A percentile compares a stretch with the other conserved stretches of the same genome.
phyloP scores from a whole-genome alignment of 2,888 invertebrate species.

The Sycophila texana region DNA sequence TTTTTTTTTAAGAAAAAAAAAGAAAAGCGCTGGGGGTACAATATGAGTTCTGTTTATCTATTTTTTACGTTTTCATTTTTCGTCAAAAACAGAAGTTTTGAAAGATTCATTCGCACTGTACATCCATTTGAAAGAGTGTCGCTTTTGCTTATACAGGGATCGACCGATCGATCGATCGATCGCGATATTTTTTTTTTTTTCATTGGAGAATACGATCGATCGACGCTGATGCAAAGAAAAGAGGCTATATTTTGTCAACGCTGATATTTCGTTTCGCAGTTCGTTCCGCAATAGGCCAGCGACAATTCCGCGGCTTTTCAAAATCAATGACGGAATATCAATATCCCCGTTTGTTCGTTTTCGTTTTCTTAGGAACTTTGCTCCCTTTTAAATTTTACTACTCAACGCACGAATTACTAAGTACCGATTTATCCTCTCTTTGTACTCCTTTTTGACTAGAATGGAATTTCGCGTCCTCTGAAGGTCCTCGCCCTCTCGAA shows the following conservation, averaged over 20 bases:
- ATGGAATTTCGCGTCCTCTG: conserved; percentile 67
- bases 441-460: conserved; percentile 75
- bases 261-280: conserved; percentile 66
- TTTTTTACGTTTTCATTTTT: background rate
- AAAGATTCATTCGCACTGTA: conserved; percentile 75
- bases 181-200: conserved; percentile 30
- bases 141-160: conserved; percentile 69
- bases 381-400: too few species aligned
- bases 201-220: conserved; percentile 62
- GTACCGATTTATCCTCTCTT: conserved; percentile 72
- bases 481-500: background rate
- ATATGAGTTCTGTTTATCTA: conserved; percentile 29
- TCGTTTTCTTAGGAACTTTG: conserved; percentile 30
- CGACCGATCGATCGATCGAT: conserved; percentile 62
- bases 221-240: conserved; percentile 73
- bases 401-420: conserved; percentile 64
- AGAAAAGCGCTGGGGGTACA: conserved; percentile 49
- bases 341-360: background rate
- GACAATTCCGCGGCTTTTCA: conserved; percentile 28
- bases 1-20: background rate
- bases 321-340: background rate
- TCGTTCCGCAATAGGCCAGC: conserved; percentile 58
- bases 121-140: conserved; percentile 74
- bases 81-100: conserved; percentile 58
- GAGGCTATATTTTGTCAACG: conserved; percentile 75